Percentiles rank a stretch among this genome's conserved stretches.
Evolutionary conservation across 2,797 vertebrate genomes (phyloP).

Genomic region (Lacerta agilis): DNA sequence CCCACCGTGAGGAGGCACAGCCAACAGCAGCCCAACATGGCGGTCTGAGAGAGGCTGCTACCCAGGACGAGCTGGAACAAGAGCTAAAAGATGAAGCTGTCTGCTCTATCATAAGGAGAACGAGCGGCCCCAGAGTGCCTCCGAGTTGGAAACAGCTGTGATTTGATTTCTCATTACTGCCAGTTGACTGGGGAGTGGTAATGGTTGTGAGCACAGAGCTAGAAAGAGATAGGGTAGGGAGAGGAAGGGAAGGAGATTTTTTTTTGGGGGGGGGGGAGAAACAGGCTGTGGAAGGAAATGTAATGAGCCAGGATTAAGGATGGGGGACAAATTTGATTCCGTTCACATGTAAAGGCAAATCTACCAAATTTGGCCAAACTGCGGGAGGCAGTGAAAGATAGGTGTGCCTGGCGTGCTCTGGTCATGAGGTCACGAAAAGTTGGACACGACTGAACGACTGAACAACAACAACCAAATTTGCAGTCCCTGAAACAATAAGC

Average conservation of each 20-base stretch:
- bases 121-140: conserved; percentile 45
- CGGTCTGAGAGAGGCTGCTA: conserved; percentile 26
- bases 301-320: not conserved
- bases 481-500: no score
- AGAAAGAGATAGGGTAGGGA: not conserved
- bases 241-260: rapidly evolving
- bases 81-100: conserved; percentile 45
- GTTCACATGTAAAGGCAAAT: no score
- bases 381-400: no score
- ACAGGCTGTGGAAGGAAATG: not conserved
- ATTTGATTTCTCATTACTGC: conserved; percentile 41
- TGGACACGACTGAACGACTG: no score
- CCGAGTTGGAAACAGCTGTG: conserved; percentile 57
- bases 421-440: no score
- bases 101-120: conserved; percentile 33
- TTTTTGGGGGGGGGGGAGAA: not conserved
- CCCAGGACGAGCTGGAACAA: conserved; percentile 36
- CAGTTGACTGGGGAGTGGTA: conserved; percentile 47
- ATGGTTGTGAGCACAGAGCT: conserved; percentile 29
- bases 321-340: no score
- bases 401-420: no score
- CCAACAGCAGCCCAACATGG: conserved; percentile 37
- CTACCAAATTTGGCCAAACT: no score
- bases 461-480: no score
- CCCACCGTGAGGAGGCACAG: conserved; percentile 23